Evolutionary conservation across 1,140 invertebrate species (phyloP).

Genomic region (Odontomachus brunneus): DNA sequence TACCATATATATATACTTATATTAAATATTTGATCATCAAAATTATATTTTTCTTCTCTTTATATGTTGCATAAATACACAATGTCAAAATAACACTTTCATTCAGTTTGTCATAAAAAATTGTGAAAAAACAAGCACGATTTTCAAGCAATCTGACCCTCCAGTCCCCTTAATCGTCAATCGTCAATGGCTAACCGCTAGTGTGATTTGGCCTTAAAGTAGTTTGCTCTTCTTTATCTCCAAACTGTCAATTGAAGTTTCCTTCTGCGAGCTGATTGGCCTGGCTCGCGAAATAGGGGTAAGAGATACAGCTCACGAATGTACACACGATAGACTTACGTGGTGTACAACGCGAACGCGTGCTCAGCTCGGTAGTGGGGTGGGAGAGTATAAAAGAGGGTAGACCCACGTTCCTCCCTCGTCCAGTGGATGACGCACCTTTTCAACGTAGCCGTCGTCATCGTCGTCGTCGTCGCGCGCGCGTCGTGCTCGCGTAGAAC

Average conservation of each 20-base stretch:
- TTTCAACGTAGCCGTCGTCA: conserved; percentile 9
- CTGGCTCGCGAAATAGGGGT: not conserved
- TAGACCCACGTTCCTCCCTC: conserved; percentile 11
- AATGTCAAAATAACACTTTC: too few species aligned
- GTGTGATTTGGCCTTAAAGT: too few species aligned
- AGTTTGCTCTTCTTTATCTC: too few species aligned
- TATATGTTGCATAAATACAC: too few species aligned
- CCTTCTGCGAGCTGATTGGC: not conserved
- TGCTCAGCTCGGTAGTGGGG: not conserved
- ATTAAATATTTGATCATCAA: too few species aligned
- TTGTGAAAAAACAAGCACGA: too few species aligned
- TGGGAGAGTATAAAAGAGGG: conserved; percentile 18
- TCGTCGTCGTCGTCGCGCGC: not conserved
- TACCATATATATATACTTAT: too few species aligned
- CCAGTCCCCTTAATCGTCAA: too few species aligned
- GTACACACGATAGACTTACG: conserved; percentile 20
- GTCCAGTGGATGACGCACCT: conserved; percentile 28
- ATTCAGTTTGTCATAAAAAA: too few species aligned
- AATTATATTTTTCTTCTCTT: too few species aligned
- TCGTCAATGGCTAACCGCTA: too few species aligned
- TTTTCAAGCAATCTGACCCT: too few species aligned
- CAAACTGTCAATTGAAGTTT: not conserved
- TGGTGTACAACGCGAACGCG: conserved; percentile 35
- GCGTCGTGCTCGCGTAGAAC: conserved; percentile 1
- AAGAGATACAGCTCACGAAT: not conserved